These are phyloP conservation scores for Diglossa cyanea DNA, from an alignment of 2,797 vertebrate species.

Conservation along the genomic window DNA sequence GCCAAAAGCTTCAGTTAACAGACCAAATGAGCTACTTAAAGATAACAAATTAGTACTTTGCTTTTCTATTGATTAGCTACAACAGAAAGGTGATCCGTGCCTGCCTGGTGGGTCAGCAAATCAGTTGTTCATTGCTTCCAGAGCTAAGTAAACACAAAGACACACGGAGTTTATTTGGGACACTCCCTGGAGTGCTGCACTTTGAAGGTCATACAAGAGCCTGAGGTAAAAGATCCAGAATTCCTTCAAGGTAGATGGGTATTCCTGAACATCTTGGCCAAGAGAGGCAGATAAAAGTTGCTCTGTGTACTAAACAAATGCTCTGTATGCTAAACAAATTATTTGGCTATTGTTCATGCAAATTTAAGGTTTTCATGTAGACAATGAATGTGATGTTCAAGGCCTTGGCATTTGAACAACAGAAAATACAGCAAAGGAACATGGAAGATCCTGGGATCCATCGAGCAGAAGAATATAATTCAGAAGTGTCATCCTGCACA, in stretches of 20 bases:
- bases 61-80: not conserved
- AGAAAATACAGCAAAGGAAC: not conserved
- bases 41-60: not conserved
- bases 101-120: not conserved
- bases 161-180: not conserved
- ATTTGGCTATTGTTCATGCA: not conserved
- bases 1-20: not conserved
- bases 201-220: not conserved
- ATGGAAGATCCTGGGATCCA: not conserved
- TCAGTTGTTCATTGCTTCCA: not conserved
- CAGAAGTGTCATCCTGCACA: not conserved
- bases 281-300: not conserved
- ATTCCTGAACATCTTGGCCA: not conserved
- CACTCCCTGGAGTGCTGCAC: not conserved
- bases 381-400: not conserved
- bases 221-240: not conserved
- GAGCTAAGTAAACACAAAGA: not conserved
- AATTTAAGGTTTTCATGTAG: not conserved
- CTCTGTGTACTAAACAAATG: not conserved
- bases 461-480: not conserved
- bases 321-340: not conserved
- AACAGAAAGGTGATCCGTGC: not conserved
- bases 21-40: not conserved
- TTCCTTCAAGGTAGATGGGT: not conserved
- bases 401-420: not conserved